A percentile compares a stretch with the other conserved stretches of the same genome.
These are phyloP conservation scores for Anas platyrhynchos DNA, from an alignment of 2,113 vertebrate genomes.

Conservation along the genomic window DNA sequence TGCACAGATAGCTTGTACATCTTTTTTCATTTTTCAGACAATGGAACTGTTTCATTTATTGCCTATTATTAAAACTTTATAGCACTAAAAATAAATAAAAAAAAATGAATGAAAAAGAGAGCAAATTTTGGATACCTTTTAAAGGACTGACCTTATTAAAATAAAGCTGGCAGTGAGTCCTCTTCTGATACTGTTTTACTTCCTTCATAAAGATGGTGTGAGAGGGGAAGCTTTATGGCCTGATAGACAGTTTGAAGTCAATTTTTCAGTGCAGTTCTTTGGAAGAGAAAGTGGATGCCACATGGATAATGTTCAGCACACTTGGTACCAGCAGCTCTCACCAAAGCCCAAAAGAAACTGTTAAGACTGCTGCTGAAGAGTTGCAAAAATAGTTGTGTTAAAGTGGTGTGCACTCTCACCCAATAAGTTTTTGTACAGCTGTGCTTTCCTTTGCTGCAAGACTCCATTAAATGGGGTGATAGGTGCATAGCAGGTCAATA, in stretches of 20 bases:
- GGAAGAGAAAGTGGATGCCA: slow-evolving; percentile 19
- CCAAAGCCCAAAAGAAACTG: not conserved
- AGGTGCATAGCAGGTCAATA: not conserved
- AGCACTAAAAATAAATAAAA: slow-evolving; percentile 74
- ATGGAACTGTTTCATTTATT: slow-evolving; percentile 87
- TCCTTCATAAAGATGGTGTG: slow-evolving; percentile 59
- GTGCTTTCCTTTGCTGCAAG: not conserved
- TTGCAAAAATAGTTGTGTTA: not conserved
- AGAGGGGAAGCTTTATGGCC: slow-evolving; percentile 21
- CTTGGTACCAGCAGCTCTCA: not conserved
- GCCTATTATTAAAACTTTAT: slow-evolving; percentile 83
- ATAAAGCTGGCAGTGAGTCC: slow-evolving; percentile 33
- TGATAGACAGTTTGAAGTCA: slow-evolving; percentile 15
- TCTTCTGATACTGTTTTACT: slow-evolving; percentile 22
- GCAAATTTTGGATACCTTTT: slow-evolving; percentile 46
- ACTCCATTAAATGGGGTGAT: rapidly evolving
- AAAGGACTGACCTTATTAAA: slow-evolving; percentile 56
- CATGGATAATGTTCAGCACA: not conserved
- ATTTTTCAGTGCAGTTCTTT: not conserved
- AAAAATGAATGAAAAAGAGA: slow-evolving; percentile 79
- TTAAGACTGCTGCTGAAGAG: not conserved
- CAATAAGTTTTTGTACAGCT: not conserved
- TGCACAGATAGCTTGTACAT: slow-evolving; percentile 81
- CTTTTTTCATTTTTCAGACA: slow-evolving; percentile 87
- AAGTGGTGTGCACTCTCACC: not conserved